A percentile compares a stretch with the other conserved stretches of the same genome.
Conservation (phyloP, 2,888 invertebrate genomes). For the Strigamia crassipes region DNA sequence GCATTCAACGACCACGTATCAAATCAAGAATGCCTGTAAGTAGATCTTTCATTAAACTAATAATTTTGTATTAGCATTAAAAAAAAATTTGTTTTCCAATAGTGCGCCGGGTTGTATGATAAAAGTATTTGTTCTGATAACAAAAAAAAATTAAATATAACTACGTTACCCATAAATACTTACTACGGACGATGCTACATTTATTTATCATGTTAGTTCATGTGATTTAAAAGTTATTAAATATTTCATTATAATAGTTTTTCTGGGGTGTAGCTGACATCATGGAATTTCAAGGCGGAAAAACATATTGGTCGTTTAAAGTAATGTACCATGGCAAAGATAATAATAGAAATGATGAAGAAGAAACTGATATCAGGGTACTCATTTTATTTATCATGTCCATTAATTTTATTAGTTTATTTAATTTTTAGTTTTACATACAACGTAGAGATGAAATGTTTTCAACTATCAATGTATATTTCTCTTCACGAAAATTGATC, state of each 20-base stretch:
- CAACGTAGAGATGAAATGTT: background rate
- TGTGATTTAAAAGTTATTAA: background rate
- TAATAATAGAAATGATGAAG: background rate
- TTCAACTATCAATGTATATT: background rate
- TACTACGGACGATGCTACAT: background rate
- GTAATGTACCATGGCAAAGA: background rate
- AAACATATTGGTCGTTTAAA: constrained; percentile 6
- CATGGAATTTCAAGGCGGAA: background rate
- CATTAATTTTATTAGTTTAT: background rate
- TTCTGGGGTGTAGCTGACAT: background rate
- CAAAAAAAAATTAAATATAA: background rate
- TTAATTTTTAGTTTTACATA: background rate
- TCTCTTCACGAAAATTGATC: background rate
- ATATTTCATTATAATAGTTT: background rate
- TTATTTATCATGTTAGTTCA: background rate
- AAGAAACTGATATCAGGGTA: background rate
- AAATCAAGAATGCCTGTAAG: background rate
- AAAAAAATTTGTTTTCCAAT: background rate
- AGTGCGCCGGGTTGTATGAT: constrained; percentile 15
- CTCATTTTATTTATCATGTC: background rate
- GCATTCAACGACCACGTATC: background rate
- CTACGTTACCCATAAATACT: background rate
- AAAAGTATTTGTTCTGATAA: background rate
- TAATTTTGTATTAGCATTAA: background rate
- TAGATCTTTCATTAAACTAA: background rate